Percentiles rank a stretch among this genome's conserved stretches.
These are phyloP conservation scores for Peromyscus californicus DNA, from an alignment of 2,113 vertebrate species.

Conservation along the genomic window DNA sequence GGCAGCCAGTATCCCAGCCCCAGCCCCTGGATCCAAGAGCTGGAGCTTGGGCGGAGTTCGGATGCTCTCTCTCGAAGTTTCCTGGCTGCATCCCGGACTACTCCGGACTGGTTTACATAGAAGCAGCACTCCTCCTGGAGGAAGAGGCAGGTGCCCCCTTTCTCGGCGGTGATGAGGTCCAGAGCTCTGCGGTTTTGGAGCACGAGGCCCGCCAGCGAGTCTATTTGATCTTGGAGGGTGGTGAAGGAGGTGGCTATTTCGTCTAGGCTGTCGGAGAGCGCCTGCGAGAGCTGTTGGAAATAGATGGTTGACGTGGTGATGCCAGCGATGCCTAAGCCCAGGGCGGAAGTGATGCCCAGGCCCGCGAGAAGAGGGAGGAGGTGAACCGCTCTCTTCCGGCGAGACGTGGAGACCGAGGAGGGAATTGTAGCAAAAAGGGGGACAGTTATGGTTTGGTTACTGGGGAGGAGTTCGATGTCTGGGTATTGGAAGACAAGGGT, in stretches of 20 bases:
- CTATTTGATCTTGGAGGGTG: background rate
- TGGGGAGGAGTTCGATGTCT: background rate
- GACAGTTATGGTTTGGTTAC: background rate
- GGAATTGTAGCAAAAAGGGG: background rate
- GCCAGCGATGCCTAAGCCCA: background rate
- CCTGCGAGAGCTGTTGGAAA: background rate
- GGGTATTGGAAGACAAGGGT: constrained; percentile 30
- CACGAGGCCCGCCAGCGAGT: background rate
- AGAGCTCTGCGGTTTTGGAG: constrained; percentile 3
- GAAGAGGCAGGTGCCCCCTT: background rate
- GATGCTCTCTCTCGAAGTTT: background rate
- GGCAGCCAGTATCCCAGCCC: background rate
- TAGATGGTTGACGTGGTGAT: background rate
- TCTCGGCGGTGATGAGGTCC: background rate
- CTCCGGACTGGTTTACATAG: background rate
- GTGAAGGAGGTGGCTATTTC: background rate
- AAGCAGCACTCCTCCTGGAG: background rate
- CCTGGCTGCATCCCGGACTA: background rate
- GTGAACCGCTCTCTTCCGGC: background rate
- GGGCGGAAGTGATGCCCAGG: background rate
- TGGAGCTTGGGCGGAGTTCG: background rate
- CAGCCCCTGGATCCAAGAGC: background rate
- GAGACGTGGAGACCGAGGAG: background rate
- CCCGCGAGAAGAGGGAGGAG: background rate
- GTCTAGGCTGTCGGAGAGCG: background rate